phyloP scores from a whole-genome alignment of 2,888 invertebrate genomes.

The Itoplectis maculator region DNA sequence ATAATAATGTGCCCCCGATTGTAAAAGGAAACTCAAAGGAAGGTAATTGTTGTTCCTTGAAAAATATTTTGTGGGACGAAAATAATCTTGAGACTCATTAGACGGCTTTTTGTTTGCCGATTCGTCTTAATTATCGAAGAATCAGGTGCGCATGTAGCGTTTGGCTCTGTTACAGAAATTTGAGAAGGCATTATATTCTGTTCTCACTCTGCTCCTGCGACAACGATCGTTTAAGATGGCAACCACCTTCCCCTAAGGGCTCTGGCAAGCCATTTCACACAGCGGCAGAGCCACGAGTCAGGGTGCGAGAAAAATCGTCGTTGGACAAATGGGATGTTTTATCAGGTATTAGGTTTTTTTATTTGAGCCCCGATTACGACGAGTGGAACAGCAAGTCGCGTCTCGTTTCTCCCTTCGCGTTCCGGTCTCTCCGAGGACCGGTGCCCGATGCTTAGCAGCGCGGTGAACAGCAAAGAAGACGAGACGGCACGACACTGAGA shows the following conservation, averaged over 20 bases:
- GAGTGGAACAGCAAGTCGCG: slow-evolving; percentile 68
- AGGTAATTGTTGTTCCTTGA: background rate
- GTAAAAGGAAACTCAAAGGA: background rate
- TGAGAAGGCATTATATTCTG: slow-evolving; percentile 41
- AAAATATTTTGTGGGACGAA: background rate
- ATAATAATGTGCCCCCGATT: background rate
- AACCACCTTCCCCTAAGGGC: slow-evolving; percentile 76
- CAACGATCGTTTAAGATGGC: slow-evolving; percentile 82
- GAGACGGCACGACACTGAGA: slow-evolving; percentile 71
- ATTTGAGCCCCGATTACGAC: slow-evolving; percentile 82
- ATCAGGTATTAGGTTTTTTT: slow-evolving; percentile 83
- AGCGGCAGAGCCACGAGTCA: slow-evolving; percentile 51
- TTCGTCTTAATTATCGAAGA: slow-evolving; percentile 81
- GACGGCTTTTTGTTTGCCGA: slow-evolving; percentile 71
- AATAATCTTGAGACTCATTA: slow-evolving; percentile 50
- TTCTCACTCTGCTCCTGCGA: slow-evolving; percentile 65
- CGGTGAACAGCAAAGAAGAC: slow-evolving; percentile 23
- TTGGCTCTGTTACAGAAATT: slow-evolving; percentile 28
- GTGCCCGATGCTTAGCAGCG: slow-evolving; percentile 31
- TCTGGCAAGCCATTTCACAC: slow-evolving; percentile 41
- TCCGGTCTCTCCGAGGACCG: slow-evolving; percentile 59
- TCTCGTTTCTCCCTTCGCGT: slow-evolving; percentile 57
- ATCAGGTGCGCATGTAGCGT: slow-evolving; percentile 78
- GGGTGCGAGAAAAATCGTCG: slow-evolving; percentile 80
- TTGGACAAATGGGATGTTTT: slow-evolving; percentile 84